These are phyloP conservation scores for Drosophila sp. DNA, from an alignment of 1,140 invertebrate species.

Conservation along the genomic window DNA sequence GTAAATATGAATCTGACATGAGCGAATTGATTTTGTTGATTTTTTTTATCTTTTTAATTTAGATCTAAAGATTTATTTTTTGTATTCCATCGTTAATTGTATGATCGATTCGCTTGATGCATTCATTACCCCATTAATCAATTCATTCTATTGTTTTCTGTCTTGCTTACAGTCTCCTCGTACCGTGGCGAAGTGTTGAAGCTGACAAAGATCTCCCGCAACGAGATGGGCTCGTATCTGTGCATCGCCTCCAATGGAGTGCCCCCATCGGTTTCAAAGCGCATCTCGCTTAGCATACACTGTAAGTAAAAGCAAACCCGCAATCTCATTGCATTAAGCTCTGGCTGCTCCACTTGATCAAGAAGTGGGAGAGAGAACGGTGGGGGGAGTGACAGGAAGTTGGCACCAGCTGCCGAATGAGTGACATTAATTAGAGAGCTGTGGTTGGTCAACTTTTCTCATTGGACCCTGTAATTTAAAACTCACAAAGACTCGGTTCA, in stretches of 20 bases:
- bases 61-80: too few relatives aligned
- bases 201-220: conserved; percentile 91
- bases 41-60: too few relatives aligned
- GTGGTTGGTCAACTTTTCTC: conserved; percentile 67
- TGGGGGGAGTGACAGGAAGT: neutral
- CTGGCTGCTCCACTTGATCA: too few relatives aligned
- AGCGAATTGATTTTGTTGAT: too few relatives aligned
- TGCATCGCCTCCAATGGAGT: conserved; percentile 94
- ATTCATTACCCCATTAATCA: too few relatives aligned
- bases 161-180: conserved; percentile 85
- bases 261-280: conserved; percentile 92
- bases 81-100: too few relatives aligned
- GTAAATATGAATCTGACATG: too few relatives aligned
- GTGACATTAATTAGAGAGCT: conserved; percentile 72
- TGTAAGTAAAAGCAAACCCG: conserved; percentile 88
- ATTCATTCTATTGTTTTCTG: neutral
- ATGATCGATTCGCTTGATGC: too few relatives aligned
- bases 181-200: conserved; percentile 90
- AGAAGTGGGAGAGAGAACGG: too few relatives aligned
- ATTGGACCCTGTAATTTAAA: too few relatives aligned
- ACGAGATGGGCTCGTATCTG: conserved; percentile 95
- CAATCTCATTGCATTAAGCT: conserved; percentile 23
- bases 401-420: neutral
- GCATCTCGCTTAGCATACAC: conserved; percentile 92
- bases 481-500: too few relatives aligned